Evolutionary conservation across 2,888 invertebrate genomes (phyloP).

Genomic region (Torymus auratus): DNA sequence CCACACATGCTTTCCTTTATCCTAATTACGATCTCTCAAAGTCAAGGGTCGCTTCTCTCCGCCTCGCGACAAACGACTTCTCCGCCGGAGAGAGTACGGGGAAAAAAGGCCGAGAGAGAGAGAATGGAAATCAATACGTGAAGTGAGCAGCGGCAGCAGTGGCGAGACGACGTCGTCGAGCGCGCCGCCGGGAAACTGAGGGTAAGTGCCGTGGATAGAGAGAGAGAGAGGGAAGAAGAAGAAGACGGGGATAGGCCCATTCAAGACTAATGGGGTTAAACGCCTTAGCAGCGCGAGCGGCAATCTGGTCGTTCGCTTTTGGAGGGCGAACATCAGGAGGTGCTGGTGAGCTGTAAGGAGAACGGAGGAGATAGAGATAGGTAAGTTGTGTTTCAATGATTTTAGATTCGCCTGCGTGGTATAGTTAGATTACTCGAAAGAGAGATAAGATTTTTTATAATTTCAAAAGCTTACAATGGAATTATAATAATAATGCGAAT

Average conservation of each 20-base stretch:
- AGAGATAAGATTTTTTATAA: no score
- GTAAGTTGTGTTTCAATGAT: no score
- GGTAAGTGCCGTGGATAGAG: slow-evolving; percentile 47
- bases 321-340: no score
- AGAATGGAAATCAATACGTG: slow-evolving; percentile 76
- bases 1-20: slow-evolving; percentile 13
- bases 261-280: slow-evolving; percentile 76
- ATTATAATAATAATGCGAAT: no score
- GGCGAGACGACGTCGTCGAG: slow-evolving; percentile 69
- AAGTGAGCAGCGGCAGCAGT: slow-evolving; percentile 68
- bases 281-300: slow-evolving; percentile 68
- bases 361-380: no score
- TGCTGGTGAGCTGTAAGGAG: no score
- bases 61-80: no score
- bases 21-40: slow-evolving; percentile 55
- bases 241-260: slow-evolving; percentile 64
- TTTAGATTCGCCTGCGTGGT: no score
- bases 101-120: slow-evolving; percentile 52
- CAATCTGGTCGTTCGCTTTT: slow-evolving; percentile 39
- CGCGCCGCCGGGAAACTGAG: slow-evolving; percentile 61
- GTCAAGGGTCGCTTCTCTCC: slow-evolving; percentile 40
- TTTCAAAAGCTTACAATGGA: no score
- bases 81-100: no score
- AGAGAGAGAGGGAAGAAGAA: slow-evolving; percentile 37
- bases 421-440: no score